Conservation (phyloP, 35 echinoderm and acorn worm species). For the Heliocidaris tuberculata region DNA sequence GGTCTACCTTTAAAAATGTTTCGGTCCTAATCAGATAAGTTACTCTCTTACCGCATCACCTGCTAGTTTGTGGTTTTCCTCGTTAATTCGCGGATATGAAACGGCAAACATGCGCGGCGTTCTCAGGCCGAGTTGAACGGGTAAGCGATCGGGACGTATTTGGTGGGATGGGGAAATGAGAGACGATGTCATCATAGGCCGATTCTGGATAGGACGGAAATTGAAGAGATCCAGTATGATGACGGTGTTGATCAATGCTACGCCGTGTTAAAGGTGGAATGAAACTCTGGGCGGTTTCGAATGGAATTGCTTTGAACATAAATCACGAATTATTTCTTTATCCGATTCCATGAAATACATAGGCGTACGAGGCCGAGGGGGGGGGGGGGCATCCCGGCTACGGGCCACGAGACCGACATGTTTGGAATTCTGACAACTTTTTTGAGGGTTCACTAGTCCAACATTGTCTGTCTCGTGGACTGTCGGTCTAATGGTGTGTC, state of each 20-base stretch:
- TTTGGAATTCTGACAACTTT: too few species aligned
- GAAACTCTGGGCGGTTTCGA: not conserved
- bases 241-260: not conserved
- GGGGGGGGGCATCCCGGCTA: too few species aligned
- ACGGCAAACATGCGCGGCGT: not conserved
- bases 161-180: not conserved
- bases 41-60: not conserved
- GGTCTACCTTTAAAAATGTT: not conserved
- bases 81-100: not conserved
- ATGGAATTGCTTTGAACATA: not conserved
- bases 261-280: too few species aligned
- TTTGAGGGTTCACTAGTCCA: too few species aligned
- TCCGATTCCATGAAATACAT: too few species aligned
- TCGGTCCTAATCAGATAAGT: not conserved
- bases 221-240: slow-evolving; percentile 2
- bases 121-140: not conserved
- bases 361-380: too few species aligned
- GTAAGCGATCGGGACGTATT: not conserved
- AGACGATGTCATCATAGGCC: not conserved
- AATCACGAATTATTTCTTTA: not conserved
- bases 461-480: too few species aligned
- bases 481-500: too few species aligned
- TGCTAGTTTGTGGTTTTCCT: not conserved
- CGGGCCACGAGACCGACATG: too few species aligned
- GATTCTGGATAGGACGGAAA: not conserved